Conservation (phyloP, 2,888 invertebrate genomes). For the Craniophora ligustri region DNA sequence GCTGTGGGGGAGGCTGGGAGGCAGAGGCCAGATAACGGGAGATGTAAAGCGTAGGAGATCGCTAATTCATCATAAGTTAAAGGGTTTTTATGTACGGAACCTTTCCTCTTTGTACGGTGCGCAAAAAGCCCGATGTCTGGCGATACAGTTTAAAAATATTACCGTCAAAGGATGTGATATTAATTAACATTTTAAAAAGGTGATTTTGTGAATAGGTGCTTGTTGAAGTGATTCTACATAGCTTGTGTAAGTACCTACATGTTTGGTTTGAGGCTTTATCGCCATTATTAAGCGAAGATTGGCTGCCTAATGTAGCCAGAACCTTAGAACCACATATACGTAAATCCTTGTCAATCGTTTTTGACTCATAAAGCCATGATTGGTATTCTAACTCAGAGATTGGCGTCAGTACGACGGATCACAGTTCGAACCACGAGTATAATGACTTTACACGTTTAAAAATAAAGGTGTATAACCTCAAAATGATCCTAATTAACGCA, state of each 20-base stretch:
- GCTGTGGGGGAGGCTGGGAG: conserved; percentile 64
- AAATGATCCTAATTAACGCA: background rate
- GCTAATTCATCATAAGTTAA: conserved; percentile 89
- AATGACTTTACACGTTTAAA: too few species aligned
- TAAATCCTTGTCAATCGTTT: too few species aligned
- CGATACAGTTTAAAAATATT: conserved; percentile 79
- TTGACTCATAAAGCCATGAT: too few species aligned
- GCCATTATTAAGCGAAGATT: too few species aligned
- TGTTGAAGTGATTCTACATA: conserved; percentile 19
- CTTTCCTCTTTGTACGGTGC: conserved; percentile 77
- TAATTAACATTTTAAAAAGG: conserved; percentile 82
- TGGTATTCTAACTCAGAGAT: too few species aligned
- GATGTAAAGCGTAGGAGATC: conserved; percentile 88
- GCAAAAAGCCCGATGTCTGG: conserved; percentile 76
- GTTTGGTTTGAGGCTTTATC: background rate
- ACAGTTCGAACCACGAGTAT: too few species aligned
- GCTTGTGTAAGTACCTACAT: background rate
- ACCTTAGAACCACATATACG: too few species aligned
- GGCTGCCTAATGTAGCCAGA: too few species aligned
- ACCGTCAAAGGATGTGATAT: conserved; percentile 75
- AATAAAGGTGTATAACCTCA: too few species aligned
- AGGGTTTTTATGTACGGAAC: conserved; percentile 87
- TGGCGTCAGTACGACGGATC: too few species aligned
- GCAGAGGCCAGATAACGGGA: conserved; percentile 81
- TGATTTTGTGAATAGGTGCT: conserved; percentile 50